Conservation (phyloP, 2,113 vertebrate genomes). For the Lepus americanus region DNA sequence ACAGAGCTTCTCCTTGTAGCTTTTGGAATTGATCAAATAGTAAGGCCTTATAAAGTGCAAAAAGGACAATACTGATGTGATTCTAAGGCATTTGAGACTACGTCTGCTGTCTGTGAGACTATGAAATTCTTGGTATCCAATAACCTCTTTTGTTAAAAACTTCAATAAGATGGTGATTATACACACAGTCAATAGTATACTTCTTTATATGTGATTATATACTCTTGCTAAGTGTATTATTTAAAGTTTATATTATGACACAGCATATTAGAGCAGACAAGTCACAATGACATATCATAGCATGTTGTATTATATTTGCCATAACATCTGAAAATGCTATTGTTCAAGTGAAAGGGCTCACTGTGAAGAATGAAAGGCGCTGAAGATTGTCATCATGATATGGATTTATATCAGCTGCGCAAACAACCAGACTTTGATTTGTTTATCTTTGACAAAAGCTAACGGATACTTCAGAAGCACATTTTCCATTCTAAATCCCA, state of each 20-base stretch:
- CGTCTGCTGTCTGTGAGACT: slow-evolving; percentile 50
- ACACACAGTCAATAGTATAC: slow-evolving; percentile 36
- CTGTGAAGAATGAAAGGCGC: neutral
- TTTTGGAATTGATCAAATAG: slow-evolving; percentile 61
- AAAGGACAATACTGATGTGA: neutral
- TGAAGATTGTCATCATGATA: neutral
- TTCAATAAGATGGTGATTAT: slow-evolving; percentile 1
- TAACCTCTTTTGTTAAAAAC: slow-evolving; percentile 76
- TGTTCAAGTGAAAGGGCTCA: neutral
- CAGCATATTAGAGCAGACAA: too few species aligned
- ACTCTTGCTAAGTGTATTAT: slow-evolving; percentile 55
- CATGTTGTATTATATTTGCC: neutral
- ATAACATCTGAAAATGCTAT: neutral
- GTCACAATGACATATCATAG: neutral
- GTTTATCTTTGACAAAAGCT: neutral
- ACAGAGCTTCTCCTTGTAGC: slow-evolving; percentile 62
- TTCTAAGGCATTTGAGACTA: slow-evolving; percentile 76
- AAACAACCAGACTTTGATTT: neutral
- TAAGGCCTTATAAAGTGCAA: slow-evolving; percentile 65
- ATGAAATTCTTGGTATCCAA: slow-evolving; percentile 72
- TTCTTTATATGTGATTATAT: slow-evolving; percentile 26
- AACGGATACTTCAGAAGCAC: neutral
- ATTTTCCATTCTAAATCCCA: neutral
- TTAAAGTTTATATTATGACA: slow-evolving; percentile 19
- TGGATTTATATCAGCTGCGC: neutral